These are phyloP conservation scores for Litoditis marina DNA, from an alignment of 2,888 invertebrate species.

Conservation along the genomic window DNA sequence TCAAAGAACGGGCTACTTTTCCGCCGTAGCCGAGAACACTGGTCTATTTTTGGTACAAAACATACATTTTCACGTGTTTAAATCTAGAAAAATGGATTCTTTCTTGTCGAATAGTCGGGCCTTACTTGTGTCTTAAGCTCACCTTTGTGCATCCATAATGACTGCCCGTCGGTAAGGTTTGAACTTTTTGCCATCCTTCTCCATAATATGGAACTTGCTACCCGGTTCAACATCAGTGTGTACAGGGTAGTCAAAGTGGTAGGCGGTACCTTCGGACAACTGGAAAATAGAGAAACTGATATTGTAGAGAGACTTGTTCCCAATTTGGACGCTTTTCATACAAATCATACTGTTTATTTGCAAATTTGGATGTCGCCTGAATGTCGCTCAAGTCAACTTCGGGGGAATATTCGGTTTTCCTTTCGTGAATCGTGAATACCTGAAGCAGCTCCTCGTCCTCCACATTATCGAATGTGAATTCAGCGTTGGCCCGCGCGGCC, in stretches of 20 bases:
- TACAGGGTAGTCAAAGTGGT: slow-evolving; percentile 54
- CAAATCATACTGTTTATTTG: too few species aligned
- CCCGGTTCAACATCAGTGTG: slow-evolving; percentile 54
- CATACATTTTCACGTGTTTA: too few species aligned
- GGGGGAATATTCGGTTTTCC: not conserved
- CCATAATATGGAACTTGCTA: slow-evolving; percentile 51
- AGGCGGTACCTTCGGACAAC: slow-evolving; percentile 21
- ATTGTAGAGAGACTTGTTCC: too few species aligned
- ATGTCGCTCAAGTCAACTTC: not conserved
- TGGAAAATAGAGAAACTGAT: slow-evolving; percentile 9
- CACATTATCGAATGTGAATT: slow-evolving; percentile 47
- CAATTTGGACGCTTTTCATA: too few species aligned
- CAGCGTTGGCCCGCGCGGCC: slow-evolving; percentile 35
- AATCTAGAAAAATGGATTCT: too few species aligned
- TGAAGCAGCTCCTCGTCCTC: slow-evolving; percentile 51
- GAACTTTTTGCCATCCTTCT: slow-evolving; percentile 47
- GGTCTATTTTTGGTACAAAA: too few species aligned
- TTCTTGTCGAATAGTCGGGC: too few species aligned
- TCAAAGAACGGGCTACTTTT: too few species aligned
- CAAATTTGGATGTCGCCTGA: too few species aligned
- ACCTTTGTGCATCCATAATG: slow-evolving; percentile 30
- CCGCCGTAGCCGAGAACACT: too few species aligned
- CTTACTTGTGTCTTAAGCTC: too few species aligned
- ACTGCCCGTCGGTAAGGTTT: slow-evolving; percentile 49
- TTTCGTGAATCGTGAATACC: too few species aligned